Evolutionary conservation across 53 echinoderm and acorn worm species (phyloP), one percentile per base, ranked within the genome.

Genomic region (Arbacia lixula): DNA sequence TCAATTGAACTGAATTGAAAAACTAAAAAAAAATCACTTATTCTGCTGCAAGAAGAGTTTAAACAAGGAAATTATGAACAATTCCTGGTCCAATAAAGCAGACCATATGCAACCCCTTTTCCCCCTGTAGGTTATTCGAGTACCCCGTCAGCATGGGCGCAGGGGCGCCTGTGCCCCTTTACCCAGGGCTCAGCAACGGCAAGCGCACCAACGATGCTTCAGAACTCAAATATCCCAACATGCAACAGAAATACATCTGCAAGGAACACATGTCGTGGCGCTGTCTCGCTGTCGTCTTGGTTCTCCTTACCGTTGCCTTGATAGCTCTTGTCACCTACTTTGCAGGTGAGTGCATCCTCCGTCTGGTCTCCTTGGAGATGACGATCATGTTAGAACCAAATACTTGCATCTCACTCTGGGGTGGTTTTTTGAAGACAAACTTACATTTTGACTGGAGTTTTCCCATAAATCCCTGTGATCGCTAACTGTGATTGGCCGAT

Each of bases 341-440:
- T 73, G 92, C 94, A 92, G 94, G 99, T 99, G 71, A 83, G 90
- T 53, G n/a, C n/a, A n/a, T n/a, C n/a, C n/a, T n/a, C n/a, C n/a
- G n/a, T n/a, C n/a, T n/a, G n/a, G n/a, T n/a, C n/a, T n/a, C n/a
- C n/a, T n/a, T n/a, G n/a, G n/a, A n/a, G n/a, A n/a, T n/a, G n/a
- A n/a, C n/a, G n/a, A n/a, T n/a, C n/a, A n/a, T n/a, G n/a, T n/a
- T n/a, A n/a, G n/a, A n/a, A n/a, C n/a, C n/a, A n/a, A n/a, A n/a
- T n/a, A n/a, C n/a, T n/a, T n/a, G n/a, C n/a, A n/a, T n/a, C n/a
- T n/a, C n/a, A n/a, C n/a, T n/a, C n/a, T n/a, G n/a, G n/a, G n/a
- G n/a, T n/a, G n/a, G n/a, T n/a, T n/a, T n/a, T n/a, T n/a, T n/a
- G n/a, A n/a, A n/a, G n/a, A n/a, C n/a, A 2, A 57, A 17, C 16